phyloP scores from a whole-genome alignment of 1,140 invertebrate genomes.

The Magallana gigas region DNA sequence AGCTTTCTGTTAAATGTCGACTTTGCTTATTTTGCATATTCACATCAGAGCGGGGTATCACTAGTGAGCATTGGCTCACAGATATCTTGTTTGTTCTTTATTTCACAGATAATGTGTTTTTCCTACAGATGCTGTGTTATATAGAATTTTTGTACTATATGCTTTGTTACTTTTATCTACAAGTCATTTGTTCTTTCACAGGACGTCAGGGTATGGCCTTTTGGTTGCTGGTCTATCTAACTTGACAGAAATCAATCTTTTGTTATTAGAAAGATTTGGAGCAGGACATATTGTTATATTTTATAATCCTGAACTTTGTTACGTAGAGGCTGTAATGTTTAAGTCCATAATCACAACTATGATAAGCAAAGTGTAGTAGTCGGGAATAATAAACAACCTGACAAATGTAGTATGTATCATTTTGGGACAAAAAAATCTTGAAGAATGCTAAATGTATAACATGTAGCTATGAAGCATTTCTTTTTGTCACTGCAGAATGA shows the following conservation, averaged over 20 bases:
- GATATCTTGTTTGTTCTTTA: neutral
- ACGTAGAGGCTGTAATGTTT: neutral
- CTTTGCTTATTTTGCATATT: no score
- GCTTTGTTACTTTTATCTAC: neutral
- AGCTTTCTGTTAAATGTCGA: no score
- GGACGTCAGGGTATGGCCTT: neutral
- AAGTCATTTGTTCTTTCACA: constrained; percentile 24
- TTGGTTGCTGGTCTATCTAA: neutral
- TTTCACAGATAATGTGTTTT: neutral
- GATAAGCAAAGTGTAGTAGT: neutral
- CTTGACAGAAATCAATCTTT: neutral
- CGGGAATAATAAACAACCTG: neutral
- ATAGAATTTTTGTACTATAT: neutral
- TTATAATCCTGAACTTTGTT: neutral
- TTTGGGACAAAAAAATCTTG: neutral
- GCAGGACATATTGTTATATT: neutral
- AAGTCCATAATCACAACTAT: neutral
- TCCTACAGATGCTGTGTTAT: neutral
- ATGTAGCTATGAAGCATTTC: constrained; percentile 19
- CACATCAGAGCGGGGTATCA: no score
- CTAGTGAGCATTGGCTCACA: no score
- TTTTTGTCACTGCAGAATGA: neutral
- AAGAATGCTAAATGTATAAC: constrained; percentile 34
- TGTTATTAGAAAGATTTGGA: neutral
- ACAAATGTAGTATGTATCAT: constrained; percentile 3